Evolutionary conservation across 2,113 vertebrate genomes (phyloP), one percentile per base, ranked within the genome.

Genomic region (Indicator maculatus): DNA sequence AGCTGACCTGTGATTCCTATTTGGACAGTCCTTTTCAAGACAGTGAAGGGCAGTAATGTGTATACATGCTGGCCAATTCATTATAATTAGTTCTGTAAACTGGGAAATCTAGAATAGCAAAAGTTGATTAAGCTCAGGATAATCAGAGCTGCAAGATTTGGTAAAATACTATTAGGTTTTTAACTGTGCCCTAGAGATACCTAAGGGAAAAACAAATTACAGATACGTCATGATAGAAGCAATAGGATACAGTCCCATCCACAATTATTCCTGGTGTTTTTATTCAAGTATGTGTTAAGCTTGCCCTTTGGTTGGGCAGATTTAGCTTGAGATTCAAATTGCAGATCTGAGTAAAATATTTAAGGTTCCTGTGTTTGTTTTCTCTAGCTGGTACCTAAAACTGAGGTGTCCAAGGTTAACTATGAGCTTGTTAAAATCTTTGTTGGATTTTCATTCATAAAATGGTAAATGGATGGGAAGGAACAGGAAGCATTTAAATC

Each of bases 401-500:
- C 47, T 8, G 65, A 75, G 50, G 50, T 83, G 73, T 59, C 65
- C 90, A 77, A 75, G 93, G 66, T 76, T 73, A 83, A 85, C 66
- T 52, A 31, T 6, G 65, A 58, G 55, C 80, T 75, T 88, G 41
- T 93, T 89, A 93, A 88, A 90, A 55, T 84, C 38, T 89, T 79
- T 56, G 53, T 78, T 36, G 45, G 44, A 13, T 79, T 86, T 85
- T 95, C 81, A 81, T 87, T 93, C 75, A 93, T 83, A 89, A 89
- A 71, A 89, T 75, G 86, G 79, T 81, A 92, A 91, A 91, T 84
- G 88, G 86, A 86, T 92, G 88, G 83, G 82, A 83, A 95, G 91
- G 87, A 94, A 84, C 80, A 81, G 83, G 85, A 96, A 93, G 63
- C 18, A 4, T 86, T 94, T 89, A 53, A 93, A 79, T 85, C 27